Evolutionary conservation across 2,797 vertebrate species (phyloP), one percentile per base, ranked within the genome.

Genomic region (Hoplostethus mediterraneus): DNA sequence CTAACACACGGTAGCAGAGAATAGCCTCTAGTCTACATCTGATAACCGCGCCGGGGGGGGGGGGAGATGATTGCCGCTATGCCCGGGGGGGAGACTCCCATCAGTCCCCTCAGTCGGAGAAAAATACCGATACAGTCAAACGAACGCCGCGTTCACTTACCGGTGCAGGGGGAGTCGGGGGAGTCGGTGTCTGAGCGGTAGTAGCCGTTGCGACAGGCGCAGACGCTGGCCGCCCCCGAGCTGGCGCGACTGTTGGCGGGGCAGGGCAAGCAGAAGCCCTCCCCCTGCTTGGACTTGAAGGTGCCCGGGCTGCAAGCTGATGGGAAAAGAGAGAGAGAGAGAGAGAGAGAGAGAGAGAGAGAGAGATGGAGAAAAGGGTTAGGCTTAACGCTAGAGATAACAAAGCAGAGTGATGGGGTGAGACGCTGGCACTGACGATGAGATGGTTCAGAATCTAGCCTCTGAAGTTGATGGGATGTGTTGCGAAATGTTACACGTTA

Each of bases 221-320:
- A 99, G 75, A 97, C 85, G 6, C 78, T 96, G 55, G 97, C 95
- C 0, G 97, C 97, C 31, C 94, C 93, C 0, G 97, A 96, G 65
- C 92, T 96, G 71, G 97, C 95, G 0, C 96, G 94, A 88, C 98
- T 99, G 75, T 98, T 98, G 67, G 94, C 90, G 9, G 98, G 98
- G 62, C 98, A 99, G 4, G 96, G 96, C 14, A 94, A 81, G 53
- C 98, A 99, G 65, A 95, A 93, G 6, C 94, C 91, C 44, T 98
- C 96, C 2, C 98, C 98, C 80, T 99, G 98, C 87, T 97, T 98
- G 2, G 96, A 97, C 86, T 99, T 99, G 88, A 98, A 99, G 67
- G 94, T 97, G 71, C 97, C 97, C 0, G 96, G 94, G 60, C 93
- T 94, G 63, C 98, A 99, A 0, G 98, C 98, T 99, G 79, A 7